Evolutionary conservation across 2,113 vertebrate species (phyloP), one percentile per base, ranked within the genome.

Genomic region (Pseudolaguvia tuberculata): DNA sequence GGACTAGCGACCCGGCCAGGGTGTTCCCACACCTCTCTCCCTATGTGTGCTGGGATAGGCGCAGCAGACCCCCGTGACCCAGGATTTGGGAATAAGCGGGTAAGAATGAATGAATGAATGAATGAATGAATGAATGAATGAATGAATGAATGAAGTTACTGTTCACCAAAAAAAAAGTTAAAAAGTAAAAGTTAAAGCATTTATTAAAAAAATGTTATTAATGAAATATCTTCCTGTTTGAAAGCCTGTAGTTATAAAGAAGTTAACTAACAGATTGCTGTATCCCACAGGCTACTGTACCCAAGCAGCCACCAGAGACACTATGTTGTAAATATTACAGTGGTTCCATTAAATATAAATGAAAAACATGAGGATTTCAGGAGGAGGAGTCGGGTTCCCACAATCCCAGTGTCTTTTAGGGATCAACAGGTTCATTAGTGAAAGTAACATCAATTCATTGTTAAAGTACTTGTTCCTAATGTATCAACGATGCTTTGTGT

Each of bases 341-440:
- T 11, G 58, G 53, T 21, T 15, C 31, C 55, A 70, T 80, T 58
- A 74, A 80, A 80, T 74, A 80, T 80, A 74, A 80, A 80, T 80
- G 58, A 21, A 80, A 68, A 74, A 80, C 67, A 51, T 50, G 48
- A 21, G 35, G 75, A 65, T 73, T 80, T 74, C 25, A 63, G 18
- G 13, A 55, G 31, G 35, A 66, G 15, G 47, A 65, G 52, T 29
- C 68, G 58, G 66, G 51, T 35, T 65, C 48, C 75, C 63, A 61
- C 18, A 58, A 52, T 70, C 48, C 10, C 20, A 80, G 42, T 2
- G 5, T 69, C 62, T 72, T 73, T 55, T 50, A 45, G 51, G 27
- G 63, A 72, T 80, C 61, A 63, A 51, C 67, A 65, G 61, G 51
- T 58, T 71, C 52, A 78, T 77, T 78, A 80, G n/a, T 77, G 66